phyloP scores from a whole-genome alignment of 2,797 vertebrate genomes.

The Diglossa cyanea region DNA sequence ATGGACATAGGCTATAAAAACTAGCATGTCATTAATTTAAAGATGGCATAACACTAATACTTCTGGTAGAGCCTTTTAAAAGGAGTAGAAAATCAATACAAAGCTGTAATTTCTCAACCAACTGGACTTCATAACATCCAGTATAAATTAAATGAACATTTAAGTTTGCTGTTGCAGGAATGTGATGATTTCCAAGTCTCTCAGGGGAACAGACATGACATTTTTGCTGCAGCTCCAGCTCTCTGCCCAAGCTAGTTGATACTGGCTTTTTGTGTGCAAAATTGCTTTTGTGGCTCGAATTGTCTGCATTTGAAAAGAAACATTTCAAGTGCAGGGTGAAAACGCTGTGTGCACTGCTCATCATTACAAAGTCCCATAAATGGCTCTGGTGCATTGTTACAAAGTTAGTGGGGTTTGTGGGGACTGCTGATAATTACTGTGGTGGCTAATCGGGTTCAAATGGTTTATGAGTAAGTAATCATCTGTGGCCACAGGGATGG shows the following conservation, averaged over 20 bases:
- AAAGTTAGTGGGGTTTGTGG: not conserved
- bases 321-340: not conserved
- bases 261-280: not conserved
- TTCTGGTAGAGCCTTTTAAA: conserved; percentile 3
- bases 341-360: accelerated
- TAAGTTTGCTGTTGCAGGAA: not conserved
- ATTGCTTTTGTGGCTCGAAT: not conserved
- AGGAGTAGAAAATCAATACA: conserved; percentile 11
- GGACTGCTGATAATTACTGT: not conserved
- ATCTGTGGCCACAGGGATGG: not conserved
- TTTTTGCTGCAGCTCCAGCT: not conserved
- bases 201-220: not conserved
- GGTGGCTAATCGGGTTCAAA: not conserved
- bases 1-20: not conserved
- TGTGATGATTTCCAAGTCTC: not conserved
- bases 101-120: not conserved
- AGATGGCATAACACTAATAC: not conserved
- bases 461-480: not conserved
- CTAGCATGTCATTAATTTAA: not conserved
- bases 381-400: not conserved
- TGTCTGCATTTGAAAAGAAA: not conserved
- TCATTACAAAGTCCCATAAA: not conserved
- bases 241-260: not conserved
- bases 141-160: not conserved
- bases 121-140: not conserved